Evolutionary conservation across 2,797 vertebrate genomes (phyloP), one percentile per base, ranked within the genome.

Genomic region (Pagetopsis macropterus): DNA sequence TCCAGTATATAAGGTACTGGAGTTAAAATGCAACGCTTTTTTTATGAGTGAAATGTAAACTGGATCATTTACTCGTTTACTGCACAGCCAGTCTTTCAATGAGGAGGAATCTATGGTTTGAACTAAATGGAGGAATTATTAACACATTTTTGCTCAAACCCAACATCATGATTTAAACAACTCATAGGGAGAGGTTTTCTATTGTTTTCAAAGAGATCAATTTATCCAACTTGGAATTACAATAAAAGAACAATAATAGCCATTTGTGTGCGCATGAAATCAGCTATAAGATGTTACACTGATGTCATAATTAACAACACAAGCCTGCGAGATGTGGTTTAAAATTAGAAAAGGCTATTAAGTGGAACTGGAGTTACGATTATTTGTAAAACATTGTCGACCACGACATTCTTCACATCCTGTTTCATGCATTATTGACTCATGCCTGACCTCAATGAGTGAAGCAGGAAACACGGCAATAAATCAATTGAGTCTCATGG

Each of bases 31-130:
- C 9, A 11, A 17, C 4, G 27, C 27, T 68, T 44, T 37, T 19
- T 72, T 48, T 21, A 70, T 58, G 31, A 13, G 48, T 4, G 54
- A 56, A 71, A 57, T 40, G 57, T 65, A 46, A 45, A 52, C 76
- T 49, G 13, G 61, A 33, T 10, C 48, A 59, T 63, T 48, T 50
- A 44, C 49, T 64, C 49, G 23, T 77, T 55, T 56, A 41, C 31
- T 11, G 33, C 33, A 16, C 15, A 6, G 33, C 15, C 40, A 33
- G 33, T 49, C 40, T 44, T 45, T 27, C 27, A 27, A 10, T 57
- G n/a, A 5, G 4, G 14, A 67, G 49, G 66, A 54, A 73, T 58
- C 51, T 15, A 8, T 9, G 40, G 52, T 37, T 73, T 44, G 40
- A 66, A 46, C 12, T 48, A 58, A 69, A 67, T 17, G 19, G 33